phyloP scores from a whole-genome alignment of 1,140 invertebrate genomes.

The Pogonus chalceus region DNA sequence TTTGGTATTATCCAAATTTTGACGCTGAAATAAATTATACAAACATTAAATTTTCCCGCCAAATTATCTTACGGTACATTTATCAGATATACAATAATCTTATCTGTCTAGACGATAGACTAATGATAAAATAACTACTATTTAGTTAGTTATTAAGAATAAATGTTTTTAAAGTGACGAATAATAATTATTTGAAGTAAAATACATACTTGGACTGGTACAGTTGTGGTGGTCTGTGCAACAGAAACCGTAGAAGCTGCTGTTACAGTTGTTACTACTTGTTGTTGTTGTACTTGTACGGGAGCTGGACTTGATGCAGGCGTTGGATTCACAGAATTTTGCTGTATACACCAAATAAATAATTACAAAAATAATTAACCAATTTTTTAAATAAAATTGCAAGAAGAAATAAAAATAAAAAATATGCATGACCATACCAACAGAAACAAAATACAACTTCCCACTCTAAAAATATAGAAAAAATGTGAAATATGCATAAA shows the following conservation, averaged over 20 bases:
- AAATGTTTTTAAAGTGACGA: no score
- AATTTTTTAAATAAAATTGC: no score
- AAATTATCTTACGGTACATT: no score
- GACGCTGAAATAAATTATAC: conserved; percentile 14
- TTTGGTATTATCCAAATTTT: conserved; percentile 75
- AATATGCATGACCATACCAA: conserved; percentile 6
- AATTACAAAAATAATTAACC: conserved; percentile 13
- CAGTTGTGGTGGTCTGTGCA: conserved; percentile 7
- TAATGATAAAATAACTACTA: no score
- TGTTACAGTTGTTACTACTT: conserved; percentile 18
- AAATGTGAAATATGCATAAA: neutral
- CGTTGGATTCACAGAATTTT: conserved; percentile 12
- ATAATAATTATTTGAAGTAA: no score
- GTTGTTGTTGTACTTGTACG: conserved; percentile 15
- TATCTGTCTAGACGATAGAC: no score
- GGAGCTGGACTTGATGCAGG: conserved; percentile 6
- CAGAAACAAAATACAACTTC: conserved; percentile 8
- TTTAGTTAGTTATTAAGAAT: no score
- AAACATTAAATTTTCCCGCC: no score
- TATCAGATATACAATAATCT: no score
- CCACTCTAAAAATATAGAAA: no score
- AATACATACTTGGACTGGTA: neutral
- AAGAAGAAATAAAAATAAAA: conserved; percentile 8
- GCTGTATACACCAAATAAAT: conserved; percentile 9
- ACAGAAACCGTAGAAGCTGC: conserved; percentile 22